A percentile compares a stretch with the other conserved stretches of the same genome.
Conservation (phyloP, 2,888 invertebrate genomes). For the Mesorhabditis belari region DNA sequence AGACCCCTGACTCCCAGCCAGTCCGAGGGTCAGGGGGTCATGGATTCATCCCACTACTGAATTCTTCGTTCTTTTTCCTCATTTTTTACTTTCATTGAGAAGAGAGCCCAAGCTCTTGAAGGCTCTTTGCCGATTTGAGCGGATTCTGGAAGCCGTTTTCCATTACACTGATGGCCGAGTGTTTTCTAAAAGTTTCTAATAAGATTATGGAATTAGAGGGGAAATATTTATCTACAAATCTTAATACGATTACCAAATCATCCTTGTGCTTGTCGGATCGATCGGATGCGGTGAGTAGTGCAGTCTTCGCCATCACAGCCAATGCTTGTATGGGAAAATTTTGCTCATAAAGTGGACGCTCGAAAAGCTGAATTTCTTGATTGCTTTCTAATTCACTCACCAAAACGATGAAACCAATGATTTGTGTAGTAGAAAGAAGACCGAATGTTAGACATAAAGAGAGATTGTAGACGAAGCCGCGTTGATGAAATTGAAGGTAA, state of each 20-base stretch:
- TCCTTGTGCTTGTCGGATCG: not conserved
- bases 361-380: not conserved
- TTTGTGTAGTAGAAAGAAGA: not conserved
- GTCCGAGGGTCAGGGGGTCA: no score
- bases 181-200: no score
- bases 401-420: not conserved
- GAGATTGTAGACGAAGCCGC: not conserved
- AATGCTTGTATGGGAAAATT: not conserved
- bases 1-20: no score
- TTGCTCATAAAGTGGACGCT: not conserved
- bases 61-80: not conserved
- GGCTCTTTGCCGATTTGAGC: constrained; percentile 14
- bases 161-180: no score
- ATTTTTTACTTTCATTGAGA: constrained; percentile 8
- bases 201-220: no score
- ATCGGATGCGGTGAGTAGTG: not conserved
- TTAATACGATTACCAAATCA: not conserved
- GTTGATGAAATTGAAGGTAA: not conserved
- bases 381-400: no score
- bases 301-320: not conserved
- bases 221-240: no score
- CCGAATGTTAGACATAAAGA: not conserved
- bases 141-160: no score
- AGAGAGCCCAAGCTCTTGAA: constrained; percentile 31
- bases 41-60: no score